phyloP scores from a whole-genome alignment of 2,113 vertebrate species.

The Trogon melanurus region DNA sequence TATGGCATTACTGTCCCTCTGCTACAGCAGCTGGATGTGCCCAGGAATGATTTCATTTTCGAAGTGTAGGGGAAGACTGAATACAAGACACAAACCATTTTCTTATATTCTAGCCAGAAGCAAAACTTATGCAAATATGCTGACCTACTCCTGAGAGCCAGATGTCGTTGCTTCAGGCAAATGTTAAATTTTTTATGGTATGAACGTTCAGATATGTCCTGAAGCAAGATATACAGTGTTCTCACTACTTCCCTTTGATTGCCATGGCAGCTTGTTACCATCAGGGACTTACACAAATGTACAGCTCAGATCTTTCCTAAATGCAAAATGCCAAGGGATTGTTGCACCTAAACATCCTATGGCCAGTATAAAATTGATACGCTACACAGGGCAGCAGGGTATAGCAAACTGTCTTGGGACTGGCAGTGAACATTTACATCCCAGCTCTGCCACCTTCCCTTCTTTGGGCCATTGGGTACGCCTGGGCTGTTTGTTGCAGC shows the following conservation, averaged over 20 bases:
- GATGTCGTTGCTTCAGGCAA: constrained; percentile 60
- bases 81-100: constrained; percentile 34
- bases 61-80: not conserved
- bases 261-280: constrained; percentile 26
- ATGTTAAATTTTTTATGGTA: constrained; percentile 61
- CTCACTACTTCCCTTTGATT: constrained; percentile 28
- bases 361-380: not conserved
- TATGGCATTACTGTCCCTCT: not conserved
- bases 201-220: constrained; percentile 35
- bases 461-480: not conserved
- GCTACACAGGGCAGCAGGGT: not conserved
- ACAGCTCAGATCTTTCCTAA: not conserved
- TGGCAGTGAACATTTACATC: not conserved
- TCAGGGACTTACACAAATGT: not conserved
- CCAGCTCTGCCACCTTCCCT: not conserved
- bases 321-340: not conserved
- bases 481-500: not conserved
- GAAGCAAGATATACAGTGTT: constrained; percentile 21
- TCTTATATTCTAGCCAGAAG: constrained; percentile 51
- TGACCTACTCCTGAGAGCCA: constrained; percentile 64
- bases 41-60: constrained; percentile 29
- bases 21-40: constrained; percentile 29
- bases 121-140: constrained; percentile 60
- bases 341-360: not conserved
- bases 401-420: not conserved